phyloP scores from a whole-genome alignment of 2,797 vertebrate genomes.

The Vespertilio murinus region DNA sequence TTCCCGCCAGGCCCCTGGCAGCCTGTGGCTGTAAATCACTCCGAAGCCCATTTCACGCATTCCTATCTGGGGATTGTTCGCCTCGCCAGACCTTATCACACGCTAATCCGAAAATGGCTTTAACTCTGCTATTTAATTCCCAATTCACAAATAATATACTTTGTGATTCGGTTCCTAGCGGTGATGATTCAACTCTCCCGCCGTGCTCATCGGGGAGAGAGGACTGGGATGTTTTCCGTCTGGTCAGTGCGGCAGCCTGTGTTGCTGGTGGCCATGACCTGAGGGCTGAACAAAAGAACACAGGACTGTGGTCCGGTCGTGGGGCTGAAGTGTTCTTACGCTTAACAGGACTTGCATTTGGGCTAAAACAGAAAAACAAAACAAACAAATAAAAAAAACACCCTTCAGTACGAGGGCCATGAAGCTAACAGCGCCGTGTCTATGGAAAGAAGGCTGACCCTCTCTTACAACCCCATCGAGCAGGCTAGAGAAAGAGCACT shows the following conservation, averaged over 20 bases:
- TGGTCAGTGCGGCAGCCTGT: background rate
- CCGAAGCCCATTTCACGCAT: background rate
- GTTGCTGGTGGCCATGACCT: background rate
- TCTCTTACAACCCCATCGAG: background rate
- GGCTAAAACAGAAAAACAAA: background rate
- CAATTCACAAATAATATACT: conserved; percentile 48
- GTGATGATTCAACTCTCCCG: conserved; percentile 61
- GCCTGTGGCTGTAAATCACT: conserved; percentile 44
- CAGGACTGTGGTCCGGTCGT: background rate
- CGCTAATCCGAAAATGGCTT: conserved; percentile 45
- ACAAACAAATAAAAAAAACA: too few relatives aligned
- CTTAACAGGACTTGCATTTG: background rate
- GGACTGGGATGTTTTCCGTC: background rate
- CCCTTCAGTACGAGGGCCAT: background rate
- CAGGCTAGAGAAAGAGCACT: background rate
- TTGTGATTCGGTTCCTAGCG: conserved; percentile 48
- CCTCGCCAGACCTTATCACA: conserved; percentile 50
- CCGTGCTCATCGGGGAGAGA: background rate
- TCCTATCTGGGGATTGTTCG: conserved; percentile 47
- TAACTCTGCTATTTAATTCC: conserved; percentile 51
- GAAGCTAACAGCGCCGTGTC: background rate
- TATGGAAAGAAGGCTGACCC: background rate
- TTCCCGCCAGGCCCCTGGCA: conserved; percentile 1
- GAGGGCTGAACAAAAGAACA: background rate
- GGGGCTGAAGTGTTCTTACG: background rate